Evolutionary conservation across 2,113 vertebrate genomes (phyloP).

Genomic region (Oreamnos americanus): DNA sequence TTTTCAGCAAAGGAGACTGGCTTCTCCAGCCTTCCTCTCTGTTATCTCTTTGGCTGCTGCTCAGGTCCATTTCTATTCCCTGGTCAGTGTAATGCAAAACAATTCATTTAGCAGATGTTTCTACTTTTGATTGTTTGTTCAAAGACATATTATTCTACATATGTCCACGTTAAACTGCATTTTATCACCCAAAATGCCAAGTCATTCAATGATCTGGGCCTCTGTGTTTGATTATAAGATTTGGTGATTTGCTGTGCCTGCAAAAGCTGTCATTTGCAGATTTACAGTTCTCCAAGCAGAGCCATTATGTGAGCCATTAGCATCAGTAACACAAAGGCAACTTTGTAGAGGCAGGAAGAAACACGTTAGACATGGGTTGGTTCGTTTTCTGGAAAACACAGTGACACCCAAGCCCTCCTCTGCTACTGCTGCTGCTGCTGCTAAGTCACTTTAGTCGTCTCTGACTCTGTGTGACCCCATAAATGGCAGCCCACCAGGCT

Average conservation of each 20-base stretch:
- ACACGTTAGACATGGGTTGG: rapidly evolving
- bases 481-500: too few species aligned
- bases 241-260: slow-evolving; percentile 56
- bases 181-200: slow-evolving; percentile 60
- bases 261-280: slow-evolving; percentile 49
- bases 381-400: not conserved
- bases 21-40: not conserved
- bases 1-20: not conserved
- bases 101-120: slow-evolving; percentile 68
- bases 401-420: not conserved
- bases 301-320: slow-evolving; percentile 35
- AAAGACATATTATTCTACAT: slow-evolving; percentile 67
- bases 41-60: slow-evolving; percentile 4
- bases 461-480: too few species aligned
- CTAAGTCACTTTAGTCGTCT: too few species aligned
- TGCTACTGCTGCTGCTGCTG: too few species aligned
- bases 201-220: slow-evolving; percentile 50
- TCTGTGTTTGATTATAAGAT: slow-evolving; percentile 34
- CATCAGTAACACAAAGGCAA: slow-evolving; percentile 49
- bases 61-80: slow-evolving; percentile 38
- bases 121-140: slow-evolving; percentile 52
- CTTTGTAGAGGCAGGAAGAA: slow-evolving; percentile 40
- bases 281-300: slow-evolving; percentile 50
- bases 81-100: slow-evolving; percentile 21
- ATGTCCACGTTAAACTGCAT: slow-evolving; percentile 66